Percentiles rank a stretch among this genome's conserved stretches.
Conservation (phyloP, 2,888 invertebrate species). For the Phortica okadai region DNA sequence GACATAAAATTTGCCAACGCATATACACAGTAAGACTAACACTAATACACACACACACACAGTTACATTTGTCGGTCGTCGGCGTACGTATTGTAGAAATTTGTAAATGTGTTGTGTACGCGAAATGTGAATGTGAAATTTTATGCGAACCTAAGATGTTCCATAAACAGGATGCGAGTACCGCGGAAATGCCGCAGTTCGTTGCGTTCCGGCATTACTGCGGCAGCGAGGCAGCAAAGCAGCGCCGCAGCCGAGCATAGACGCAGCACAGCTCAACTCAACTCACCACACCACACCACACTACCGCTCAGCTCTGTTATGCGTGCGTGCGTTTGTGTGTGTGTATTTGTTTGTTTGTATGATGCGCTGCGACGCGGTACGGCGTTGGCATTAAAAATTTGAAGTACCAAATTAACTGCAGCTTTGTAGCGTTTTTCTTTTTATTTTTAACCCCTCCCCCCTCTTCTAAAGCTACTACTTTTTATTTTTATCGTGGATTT, state of each 20-base stretch:
- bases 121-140: conserved; percentile 69
- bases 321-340: conserved; percentile 2
- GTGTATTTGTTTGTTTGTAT: not conserved
- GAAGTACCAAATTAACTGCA: conserved; percentile 72
- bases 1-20: conserved; percentile 59
- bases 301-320: too few relatives aligned
- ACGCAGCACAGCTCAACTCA: too few relatives aligned
- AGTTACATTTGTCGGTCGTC: not conserved
- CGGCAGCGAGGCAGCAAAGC: not conserved
- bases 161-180: conserved; percentile 22
- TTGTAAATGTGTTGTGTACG: conserved; percentile 66
- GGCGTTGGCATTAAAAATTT: conserved; percentile 64
- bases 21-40: not conserved
- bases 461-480: too few relatives aligned
- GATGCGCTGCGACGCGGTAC: conserved; percentile 41
- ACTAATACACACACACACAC: not conserved
- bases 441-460: too few relatives aligned
- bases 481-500: conserved; percentile 65
- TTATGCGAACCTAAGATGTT: conserved; percentile 57
- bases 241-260: not conserved
- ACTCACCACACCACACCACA: too few relatives aligned
- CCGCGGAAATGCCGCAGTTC: conserved; percentile 15
- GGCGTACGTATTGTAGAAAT: conserved; percentile 37
- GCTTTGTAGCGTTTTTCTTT: conserved; percentile 52
- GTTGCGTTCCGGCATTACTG: conserved; percentile 11